Base-by-base conservation (phyloP, 2,797 vertebrate genomes). In the Crypturellus tataupa region DNA sequence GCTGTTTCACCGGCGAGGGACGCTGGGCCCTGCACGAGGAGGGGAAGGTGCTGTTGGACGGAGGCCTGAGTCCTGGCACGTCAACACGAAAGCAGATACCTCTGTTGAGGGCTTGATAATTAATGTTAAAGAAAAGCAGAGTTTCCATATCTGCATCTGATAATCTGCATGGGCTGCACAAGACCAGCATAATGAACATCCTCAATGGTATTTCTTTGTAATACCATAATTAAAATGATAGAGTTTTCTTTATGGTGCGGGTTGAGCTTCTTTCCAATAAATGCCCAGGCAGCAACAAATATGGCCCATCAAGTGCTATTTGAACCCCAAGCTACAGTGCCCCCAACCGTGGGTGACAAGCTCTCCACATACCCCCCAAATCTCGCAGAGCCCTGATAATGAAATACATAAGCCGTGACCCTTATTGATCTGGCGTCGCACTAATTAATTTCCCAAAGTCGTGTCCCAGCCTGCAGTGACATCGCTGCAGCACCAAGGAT, bases 371-470 rank as follows among this genome's bases (percentile, higher is more conserved):
- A 90, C 87, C 89, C 85, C 85, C 92, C 86, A 83, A 86, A 92
- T 88, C 77, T 95, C 92, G 89, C 60, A 31, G 46, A 95, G 85
- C 73, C 95, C 92, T 94, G 95, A 96, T 96, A 96, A 90, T 95
- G 91, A 96, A 96, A 97, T 96, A 96, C 95, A 82, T 80, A 95
- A 95, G 95, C 92, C 91, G 46, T 91, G 93, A 97, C 87, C 94
- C 62, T 84, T 96, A 97, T 96, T 94, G 94, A 96, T 96, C 89
- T 65, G 80, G 64, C 49, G 85, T 88, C 49, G 49, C 83, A 69
- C 92, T 96, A 96, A 96, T 96, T 96, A 96, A 97, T 96, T 97
- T 96, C 76, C 87, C 71, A 59, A 88, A 94, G 94, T 93, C 85
- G 58, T 87, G 64, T 77, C 75, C 93, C 87, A 85, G 95, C 49